Evolutionary conservation across 2,113 vertebrate species (phyloP), one percentile per base, ranked within the genome.

Genomic region (Eurypyga helias): DNA sequence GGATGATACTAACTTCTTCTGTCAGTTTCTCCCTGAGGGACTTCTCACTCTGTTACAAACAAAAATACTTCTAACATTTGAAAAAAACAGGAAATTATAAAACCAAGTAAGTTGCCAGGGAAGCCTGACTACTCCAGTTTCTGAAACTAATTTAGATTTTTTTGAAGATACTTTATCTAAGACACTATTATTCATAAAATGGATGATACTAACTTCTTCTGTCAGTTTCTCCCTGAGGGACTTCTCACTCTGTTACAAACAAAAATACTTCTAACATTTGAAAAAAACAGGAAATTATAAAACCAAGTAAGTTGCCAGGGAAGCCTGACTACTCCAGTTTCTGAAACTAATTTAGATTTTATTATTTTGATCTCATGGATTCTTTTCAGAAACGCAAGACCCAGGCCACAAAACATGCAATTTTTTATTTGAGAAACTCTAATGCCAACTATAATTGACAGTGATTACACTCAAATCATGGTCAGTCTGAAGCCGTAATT

Each of bases 91-190:
- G 78, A 90, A 89, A 79, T 61, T 16, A 83, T 76, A 90, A 87
- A 83, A 45, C 4, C 7, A 66, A 41, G 49, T 29, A 28, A 70
- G 41, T 60, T 94, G 77, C 89, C 77, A 92, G 51, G 46, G 61
- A 86, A 87, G 41, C 57, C 51, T 66, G 77, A 61, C 51, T 64
- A 70, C 41, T 65, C 10, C 51, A 33, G 33, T 80, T 90, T 90
- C 86, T 96, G 81, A 87, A 83, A 90, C 29, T 87, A 87, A 89
- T 92, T 89, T 78, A 78, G 45, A 69, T 71, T 62, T 45, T n/a
- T 85, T 64, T 43, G 15, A 62, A 48, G 24, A 64, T 54, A 46
- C n/a, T 81, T 83, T 71, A n/a, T 19, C 34, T 38, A 52, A n/a
- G n/a, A 58, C 36, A 54, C 10, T 34, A 43, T 12, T 83, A n/a